Evolutionary conservation across 1,140 invertebrate genomes (phyloP), one percentile per base, ranked within the genome.

Genomic region (Drosophila rhopaloa): DNA sequence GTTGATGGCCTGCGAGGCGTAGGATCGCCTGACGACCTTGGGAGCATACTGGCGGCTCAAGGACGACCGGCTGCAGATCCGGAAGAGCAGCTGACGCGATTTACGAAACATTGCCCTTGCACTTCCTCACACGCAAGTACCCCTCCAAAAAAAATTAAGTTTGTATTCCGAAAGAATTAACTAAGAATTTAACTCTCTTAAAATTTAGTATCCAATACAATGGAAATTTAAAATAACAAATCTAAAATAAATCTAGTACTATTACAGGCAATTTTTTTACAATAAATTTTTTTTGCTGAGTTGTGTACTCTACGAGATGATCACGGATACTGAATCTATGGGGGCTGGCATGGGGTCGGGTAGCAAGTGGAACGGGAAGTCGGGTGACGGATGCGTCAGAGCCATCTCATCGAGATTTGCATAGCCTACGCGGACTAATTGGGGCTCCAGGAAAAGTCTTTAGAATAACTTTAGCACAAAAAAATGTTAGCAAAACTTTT

Each of bases 1-100:
- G 71, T 89, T 91, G 47, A 92, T 79, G 32, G 91, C 91, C 46
- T 89, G 90, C 5, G 90, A 90, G 16, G 68, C 90, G 50, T 80
- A 90, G 11, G 65, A 41, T 0, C 66, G 37, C 29, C 54, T 81
- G 13, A 92, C 74, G 11, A 85, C 74, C 27, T 78, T 72, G 0
- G 77, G 77, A 1, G 76, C 90, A 57, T 79, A 78, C 1, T 41
- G 37, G 0, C 83, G 70, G 4, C 57, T 54, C 8, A 58, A 3
- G 1, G 58, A 32, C 0, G 35, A 43, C 2, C 43, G 40, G 0
- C 4, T 56, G 46, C 35, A 14, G 6, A 76, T n/a, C 5, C 76
- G 51, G 32, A 75, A 73, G 0, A 78, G 13, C 1, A 73, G 44
- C 13, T 62, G 71, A 29, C 83, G 83, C 27, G 88, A 63, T 10